Evolutionary conservation across 2,888 invertebrate genomes (phyloP).

Genomic region (Melieria omissa): DNA sequence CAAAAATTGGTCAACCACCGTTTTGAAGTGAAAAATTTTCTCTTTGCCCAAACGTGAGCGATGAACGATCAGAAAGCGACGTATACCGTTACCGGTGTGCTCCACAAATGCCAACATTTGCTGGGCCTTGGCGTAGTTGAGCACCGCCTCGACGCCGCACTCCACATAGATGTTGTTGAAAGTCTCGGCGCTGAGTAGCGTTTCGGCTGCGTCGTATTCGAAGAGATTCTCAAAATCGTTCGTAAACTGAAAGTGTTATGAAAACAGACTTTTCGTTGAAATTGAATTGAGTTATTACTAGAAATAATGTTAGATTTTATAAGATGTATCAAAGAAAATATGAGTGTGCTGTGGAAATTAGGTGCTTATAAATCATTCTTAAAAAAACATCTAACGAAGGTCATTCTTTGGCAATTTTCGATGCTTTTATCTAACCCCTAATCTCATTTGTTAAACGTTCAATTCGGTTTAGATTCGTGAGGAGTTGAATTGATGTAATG

Average conservation of each 20-base stretch:
- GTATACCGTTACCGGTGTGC: slow-evolving; percentile 27
- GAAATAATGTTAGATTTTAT: no score
- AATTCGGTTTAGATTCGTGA: no score
- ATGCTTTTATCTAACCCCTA: no score
- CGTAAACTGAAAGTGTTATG: slow-evolving; percentile 2
- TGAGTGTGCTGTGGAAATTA: no score
- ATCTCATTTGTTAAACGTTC: no score
- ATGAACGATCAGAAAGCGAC: slow-evolving; percentile 24
- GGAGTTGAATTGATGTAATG: no score
- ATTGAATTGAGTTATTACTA: no score
- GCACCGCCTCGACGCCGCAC: slow-evolving; percentile 19
- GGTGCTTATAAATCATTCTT: no score
- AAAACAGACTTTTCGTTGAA: no score
- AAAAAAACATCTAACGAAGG: no score
- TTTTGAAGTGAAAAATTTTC: slow-evolving; percentile 18
- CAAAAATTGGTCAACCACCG: slow-evolving; percentile 20
- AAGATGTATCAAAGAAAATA: no score
- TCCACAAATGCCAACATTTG: slow-evolving; percentile 11
- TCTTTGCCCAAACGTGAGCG: slow-evolving; percentile 12
- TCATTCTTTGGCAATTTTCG: no score
- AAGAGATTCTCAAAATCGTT: slow-evolving; percentile 8
- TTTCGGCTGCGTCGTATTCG: slow-evolving; percentile 26
- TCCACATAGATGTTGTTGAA: slow-evolving; percentile 24
- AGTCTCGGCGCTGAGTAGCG: not conserved
- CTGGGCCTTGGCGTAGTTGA: slow-evolving; percentile 5